Evolutionary conservation across 37 sponge, comb jelly and placozoan species (phyloP), one percentile per base, ranked within the genome.

Genomic region (Axinella damicornis): DNA sequence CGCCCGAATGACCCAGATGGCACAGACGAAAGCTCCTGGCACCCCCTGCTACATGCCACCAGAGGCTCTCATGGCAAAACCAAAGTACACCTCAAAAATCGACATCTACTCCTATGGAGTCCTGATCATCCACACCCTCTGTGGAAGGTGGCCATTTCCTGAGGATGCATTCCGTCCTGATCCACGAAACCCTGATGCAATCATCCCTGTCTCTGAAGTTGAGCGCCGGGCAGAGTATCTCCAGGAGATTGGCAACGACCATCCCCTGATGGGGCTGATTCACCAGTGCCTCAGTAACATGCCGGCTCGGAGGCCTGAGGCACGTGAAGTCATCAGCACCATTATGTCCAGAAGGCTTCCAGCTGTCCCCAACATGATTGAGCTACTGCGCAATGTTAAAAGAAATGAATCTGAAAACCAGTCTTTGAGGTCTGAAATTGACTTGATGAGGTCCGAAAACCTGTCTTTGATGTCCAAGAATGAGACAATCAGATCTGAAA

Each of bases 61-160:
- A 46, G 46, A 25, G 21, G 36, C 34, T 18, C 63, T 35, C 46
- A 46, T 9, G 9, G 46, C 46, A 46, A 46, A 46, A 46, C 46
- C 46, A 46, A 46, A 46, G 46, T 46, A 46, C 46, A 46, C 46
- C 9, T 46, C 25, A 38, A 58, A 78, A 69, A 79, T 28, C 11
- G 88, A 88, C 41, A 36, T 72, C 57, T 88, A 61, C 66, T 80
- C 73, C 4, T 88, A 75, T 56, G 88, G 88, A 11, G 25, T 80
- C 22, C 76, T 88, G 32, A 54, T 74, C 39, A 24, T 88, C 34
- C 76, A 88, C 56, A 74, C 75, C 5, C 17, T 88, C 41, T 74
- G 58, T 24, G 77, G 85, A 15, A 46, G 77, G 41, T 25, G 17
- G 34, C 76, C 77, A 24, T 2, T 38, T 22, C 38, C 62, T 18